Percentiles rank a stretch among this genome's conserved stretches.
These are phyloP conservation scores for Pelobates cultripes DNA, from an alignment of 2,797 vertebrate genomes.

Conservation along the genomic window DNA sequence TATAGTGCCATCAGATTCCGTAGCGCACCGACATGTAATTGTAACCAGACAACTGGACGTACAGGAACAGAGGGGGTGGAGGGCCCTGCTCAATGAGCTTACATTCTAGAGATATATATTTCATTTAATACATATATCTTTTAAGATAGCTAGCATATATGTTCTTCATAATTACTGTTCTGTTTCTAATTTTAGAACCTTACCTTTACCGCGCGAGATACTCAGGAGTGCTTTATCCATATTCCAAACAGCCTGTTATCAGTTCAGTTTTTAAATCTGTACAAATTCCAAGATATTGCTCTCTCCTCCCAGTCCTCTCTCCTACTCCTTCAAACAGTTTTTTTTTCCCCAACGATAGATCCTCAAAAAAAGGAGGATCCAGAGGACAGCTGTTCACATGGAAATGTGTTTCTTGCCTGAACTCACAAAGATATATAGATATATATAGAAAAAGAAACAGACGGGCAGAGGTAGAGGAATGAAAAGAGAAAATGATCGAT, in stretches of 20 bases:
- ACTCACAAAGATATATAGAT: background rate
- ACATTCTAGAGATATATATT: no score
- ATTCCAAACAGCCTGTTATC: background rate
- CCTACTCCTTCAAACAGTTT: constrained; percentile 1
- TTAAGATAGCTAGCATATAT: no score
- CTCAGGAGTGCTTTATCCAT: constrained; percentile 38
- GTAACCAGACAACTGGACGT: no score
- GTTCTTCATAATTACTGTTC: background rate
- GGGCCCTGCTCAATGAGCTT: no score
- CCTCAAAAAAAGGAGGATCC: constrained; percentile 25
- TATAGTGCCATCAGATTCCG: no score
- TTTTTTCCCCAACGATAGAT: constrained; percentile 35
- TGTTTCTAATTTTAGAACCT: background rate
- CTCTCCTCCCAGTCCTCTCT: constrained; percentile 4
- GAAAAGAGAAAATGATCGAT: background rate
- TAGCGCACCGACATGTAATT: no score
- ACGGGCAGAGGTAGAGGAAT: constrained; percentile 18
- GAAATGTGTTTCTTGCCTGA: background rate
- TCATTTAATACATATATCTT: no score
- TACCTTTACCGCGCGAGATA: constrained; percentile 47
- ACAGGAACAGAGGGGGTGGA: no score
- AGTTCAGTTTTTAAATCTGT: constrained; percentile 7
- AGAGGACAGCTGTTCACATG: constrained; percentile 35
- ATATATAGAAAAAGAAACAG: background rate
- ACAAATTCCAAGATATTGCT: constrained; percentile 5